Evolutionary conservation across 2,113 vertebrate species (phyloP).

Genomic region (Lasiurus cinereus): DNA sequence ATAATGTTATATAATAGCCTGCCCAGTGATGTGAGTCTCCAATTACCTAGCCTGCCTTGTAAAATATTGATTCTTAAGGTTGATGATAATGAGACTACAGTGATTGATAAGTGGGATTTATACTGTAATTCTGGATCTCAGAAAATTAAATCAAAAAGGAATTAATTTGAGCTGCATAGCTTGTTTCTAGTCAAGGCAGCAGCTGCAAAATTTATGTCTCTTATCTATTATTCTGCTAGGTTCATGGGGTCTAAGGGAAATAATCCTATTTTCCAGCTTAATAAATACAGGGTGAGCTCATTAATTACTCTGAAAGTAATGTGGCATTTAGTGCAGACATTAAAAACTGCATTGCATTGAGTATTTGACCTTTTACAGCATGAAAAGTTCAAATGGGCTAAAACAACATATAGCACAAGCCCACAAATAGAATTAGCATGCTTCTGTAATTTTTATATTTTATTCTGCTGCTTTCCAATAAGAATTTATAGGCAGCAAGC

Average conservation of each 20-base stretch:
- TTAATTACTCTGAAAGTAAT: conserved; percentile 70
- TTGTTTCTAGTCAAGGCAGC: not conserved
- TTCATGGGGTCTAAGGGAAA: conserved; percentile 39
- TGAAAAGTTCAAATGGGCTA: conserved; percentile 50
- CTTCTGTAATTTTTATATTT: conserved; percentile 34
- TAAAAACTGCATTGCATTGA: conserved; percentile 40
- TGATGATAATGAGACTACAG: not conserved
- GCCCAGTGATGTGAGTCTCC: not conserved
- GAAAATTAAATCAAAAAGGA: conserved; percentile 44
- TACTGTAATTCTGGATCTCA: not conserved
- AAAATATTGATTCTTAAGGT: conserved; percentile 51
- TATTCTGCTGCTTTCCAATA: not conserved
- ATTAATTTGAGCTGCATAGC: not conserved
- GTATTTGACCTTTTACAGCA: conserved; percentile 68
- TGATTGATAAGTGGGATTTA: conserved; percentile 49
- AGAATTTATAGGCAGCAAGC: conserved; percentile 34
- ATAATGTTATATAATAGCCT: not conserved
- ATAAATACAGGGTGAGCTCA: conserved; percentile 63
- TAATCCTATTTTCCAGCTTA: conserved; percentile 60
- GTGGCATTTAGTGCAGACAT: conserved; percentile 46
- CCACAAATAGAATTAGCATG: conserved; percentile 43
- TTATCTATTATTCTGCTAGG: conserved; percentile 55
- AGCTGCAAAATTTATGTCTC: conserved; percentile 60
- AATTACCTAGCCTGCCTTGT: not conserved
- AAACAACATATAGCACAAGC: conserved; percentile 48